Evolutionary conservation across 1,140 invertebrate genomes (phyloP), one percentile per base, ranked within the genome.

Genomic region (Bombus fervidus): DNA sequence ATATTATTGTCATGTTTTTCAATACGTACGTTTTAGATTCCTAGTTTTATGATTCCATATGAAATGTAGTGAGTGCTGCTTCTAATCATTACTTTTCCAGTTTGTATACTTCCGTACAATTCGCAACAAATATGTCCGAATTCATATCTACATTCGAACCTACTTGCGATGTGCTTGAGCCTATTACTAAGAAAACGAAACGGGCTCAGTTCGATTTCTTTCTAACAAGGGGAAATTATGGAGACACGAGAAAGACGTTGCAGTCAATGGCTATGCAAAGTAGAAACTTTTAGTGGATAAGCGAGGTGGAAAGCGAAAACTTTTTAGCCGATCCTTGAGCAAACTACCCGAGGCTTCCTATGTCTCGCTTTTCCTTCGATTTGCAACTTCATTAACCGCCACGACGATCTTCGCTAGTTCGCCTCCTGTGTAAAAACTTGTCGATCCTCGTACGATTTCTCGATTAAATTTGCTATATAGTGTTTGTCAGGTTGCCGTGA

Each of bases 361-460:
- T 28, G 62, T 43, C 39, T 39, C 47, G 59, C 57, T 86, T 89
- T 88, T 73, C 31, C 71, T 73, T 47, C 71, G 87, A 89, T 89
- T 89, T 89, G 88, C 76, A 89, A 89, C 85, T 89, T 89, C 87
- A 89, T 89, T 89, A 89, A 39, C 72, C 76, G 76, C 41, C 47
- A 53, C 6, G 18, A 80, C 37, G 76, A 81, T 83, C 76, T 71
- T 57, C 53, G 53, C 25, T 22, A 37, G n/a, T 3, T 31, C 5
- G 15, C 15, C 37, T 68, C 18, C 39, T 22, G 37, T 34, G 59
- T 64, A 71, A 80, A 89, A 89, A 80, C 83, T 86, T 81, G 68
- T 86, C 79, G 41, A n/a, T n/a, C 43, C 43, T 66, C 64, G 18
- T 62, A 12, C 53, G 74, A 88, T 87, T 77, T 84, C 78, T 81